Base-by-base conservation (phyloP, 2,113 vertebrate genomes). In the Dryoscopus gambensis region DNA sequence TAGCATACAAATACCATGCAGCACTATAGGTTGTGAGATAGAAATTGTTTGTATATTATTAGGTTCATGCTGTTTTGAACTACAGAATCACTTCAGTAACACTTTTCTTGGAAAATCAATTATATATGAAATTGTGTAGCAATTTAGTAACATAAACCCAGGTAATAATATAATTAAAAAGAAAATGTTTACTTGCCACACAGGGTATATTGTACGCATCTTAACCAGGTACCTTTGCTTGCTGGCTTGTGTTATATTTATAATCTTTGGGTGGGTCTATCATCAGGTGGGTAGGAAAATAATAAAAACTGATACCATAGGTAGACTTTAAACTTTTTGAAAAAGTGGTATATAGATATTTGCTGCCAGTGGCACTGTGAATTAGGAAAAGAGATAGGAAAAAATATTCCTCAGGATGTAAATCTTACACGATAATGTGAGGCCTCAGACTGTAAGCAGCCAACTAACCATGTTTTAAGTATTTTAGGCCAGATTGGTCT, bases 121-220 rank as follows among this genome's bases (percentile, higher is more conserved):
- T 98, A 98, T 97, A 97, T 87, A 96, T 97, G 96, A 98, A 98
- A 98, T 97, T 96, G 87, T 93, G 79, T 96, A 93, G 79, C 79
- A 98, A 98, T 98, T 98, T 98, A 97, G 97, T 93, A 95, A 89
- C 95, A 98, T 97, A 98, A 98, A 97, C 88, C 95, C 96, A 98
- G 95, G 95, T 97, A 98, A 98, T 98, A 98, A 97, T 97, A 97
- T 97, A 98, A 98, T 98, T 98, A 98, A 98, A 98, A 97, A 96
- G 91, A 97, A 98, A 98, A 97, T 98, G 97, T 98, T 98, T 98
- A 96, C 97, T 98, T 97, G 82, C 94, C 97, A 84, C 80, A 91
- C 3, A 7, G 90, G 89, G 89, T 97, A 92, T 96, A 97, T 97
- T 97, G 68, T 93, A 92, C 98, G 95, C 94, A 97, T 97, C 95